phyloP scores from a whole-genome alignment of 2,797 vertebrate genomes.

The Acrossocheilus fasciatus region DNA sequence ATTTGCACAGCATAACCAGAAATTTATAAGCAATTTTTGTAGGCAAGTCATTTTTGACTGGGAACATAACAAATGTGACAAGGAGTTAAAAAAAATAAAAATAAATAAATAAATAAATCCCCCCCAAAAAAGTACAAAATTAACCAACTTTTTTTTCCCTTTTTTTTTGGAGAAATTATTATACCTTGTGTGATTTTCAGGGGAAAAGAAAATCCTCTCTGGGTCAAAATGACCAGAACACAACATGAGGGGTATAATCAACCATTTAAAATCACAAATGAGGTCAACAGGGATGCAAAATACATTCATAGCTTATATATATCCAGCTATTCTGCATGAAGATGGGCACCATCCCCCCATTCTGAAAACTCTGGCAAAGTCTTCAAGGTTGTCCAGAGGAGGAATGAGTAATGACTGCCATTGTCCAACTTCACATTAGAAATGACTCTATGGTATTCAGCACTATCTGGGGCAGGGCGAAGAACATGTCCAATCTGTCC shows the following conservation, averaged over 20 bases:
- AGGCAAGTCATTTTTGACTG: neutral
- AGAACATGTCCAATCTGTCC: conserved; percentile 70
- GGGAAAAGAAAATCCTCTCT: neutral
- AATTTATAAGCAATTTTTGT: neutral
- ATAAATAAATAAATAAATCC: too few relatives aligned
- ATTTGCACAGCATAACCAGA: neutral
- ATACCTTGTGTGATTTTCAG: neutral
- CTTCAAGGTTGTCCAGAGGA: conserved; percentile 55
- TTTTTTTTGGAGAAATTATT: neutral
- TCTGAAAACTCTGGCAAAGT: conserved; percentile 50
- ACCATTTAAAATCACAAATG: neutral
- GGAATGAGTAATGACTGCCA: conserved; percentile 59
- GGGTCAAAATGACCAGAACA: neutral
- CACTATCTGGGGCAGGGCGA: conserved; percentile 53
- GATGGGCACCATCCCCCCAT: neutral
- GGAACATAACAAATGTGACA: neutral
- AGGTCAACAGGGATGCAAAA: neutral
- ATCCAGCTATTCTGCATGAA: neutral
- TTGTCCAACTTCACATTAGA: conserved; percentile 56
- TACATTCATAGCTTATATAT: neutral
- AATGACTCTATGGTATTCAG: conserved; percentile 57
- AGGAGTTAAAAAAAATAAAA: neutral
- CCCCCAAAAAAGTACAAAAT: neutral
- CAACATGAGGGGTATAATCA: neutral
- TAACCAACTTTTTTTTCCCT: neutral